Evolutionary conservation across 2,113 vertebrate genomes (phyloP), one percentile per base, ranked within the genome.

Genomic region (Ariopsis seemanni): DNA sequence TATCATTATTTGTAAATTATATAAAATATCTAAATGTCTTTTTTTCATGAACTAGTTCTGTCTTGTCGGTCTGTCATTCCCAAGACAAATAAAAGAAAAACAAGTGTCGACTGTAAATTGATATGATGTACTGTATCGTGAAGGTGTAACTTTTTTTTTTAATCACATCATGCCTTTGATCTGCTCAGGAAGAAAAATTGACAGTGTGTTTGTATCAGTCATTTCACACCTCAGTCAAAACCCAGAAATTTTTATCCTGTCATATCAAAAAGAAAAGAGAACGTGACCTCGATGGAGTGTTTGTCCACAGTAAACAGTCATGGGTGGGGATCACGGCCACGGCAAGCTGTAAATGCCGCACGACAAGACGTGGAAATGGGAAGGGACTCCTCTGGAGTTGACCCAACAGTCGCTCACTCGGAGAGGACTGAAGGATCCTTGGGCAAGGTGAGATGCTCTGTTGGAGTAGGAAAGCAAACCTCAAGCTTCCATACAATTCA

Each of bases 311-410:
- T n/a, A 2, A 74, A 27, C 30, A 88, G 75, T 95, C 4, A 96
- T 97, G 93, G 96, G 96, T 63, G 96, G 96, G 67, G 95, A 94
- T 87, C 96, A 97, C 17, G 95, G 94, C 14, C 96, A 95, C 53
- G 84, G 90, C 84, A 98, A 98, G 90, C 2, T 96, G 87, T 90
- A 94, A 5, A 92, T 99, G 91, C 98, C 98, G 0, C 97, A 99
- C 93, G 96, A 96, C 90, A 95, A 83, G 81, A 94, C 94, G 50
- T 99, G 98, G 98, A 98, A 97, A 89, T 85, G 93, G 2, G 94
- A 98, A 85, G 98, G 98, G 14, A 99, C 98, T 0, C 98, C 97
- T 0, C 86, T 99, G 17, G 96, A 99, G 91, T 82, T 91, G 6
- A 94, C 97, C 14, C 96, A 99, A 92, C 84, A 95, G 85, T 95